These are phyloP conservation scores for Lasiommata megera DNA, from an alignment of 2,888 invertebrate species.

Conservation along the genomic window DNA sequence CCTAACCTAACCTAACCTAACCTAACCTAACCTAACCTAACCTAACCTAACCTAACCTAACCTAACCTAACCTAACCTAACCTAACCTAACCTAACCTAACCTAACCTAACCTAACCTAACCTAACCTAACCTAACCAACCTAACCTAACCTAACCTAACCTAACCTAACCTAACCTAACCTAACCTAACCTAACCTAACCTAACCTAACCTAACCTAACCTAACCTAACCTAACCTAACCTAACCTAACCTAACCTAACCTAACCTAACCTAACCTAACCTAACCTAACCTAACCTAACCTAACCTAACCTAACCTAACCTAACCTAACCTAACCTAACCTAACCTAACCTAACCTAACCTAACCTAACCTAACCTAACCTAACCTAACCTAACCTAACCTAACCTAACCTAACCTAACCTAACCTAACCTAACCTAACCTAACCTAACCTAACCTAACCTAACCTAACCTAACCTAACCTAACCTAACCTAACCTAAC, in stretches of 20 bases:
- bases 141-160: constrained; percentile 24
- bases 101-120: constrained; percentile 31
- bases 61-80: constrained; percentile 27
- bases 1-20: constrained; percentile 30
- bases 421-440: constrained; percentile 24
- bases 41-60: constrained; percentile 27
- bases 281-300: constrained; percentile 28
- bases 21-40: constrained; percentile 21
- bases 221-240: constrained; percentile 27
- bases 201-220: constrained; percentile 35
- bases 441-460: constrained; percentile 21
- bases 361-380: constrained; percentile 33
- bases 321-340: constrained; percentile 32
- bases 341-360: constrained; percentile 33
- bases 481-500: constrained; percentile 10
- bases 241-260: constrained; percentile 24
- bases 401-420: constrained; percentile 31
- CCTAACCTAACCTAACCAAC: constrained; percentile 30
- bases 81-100: constrained; percentile 26
- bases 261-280: constrained; percentile 28
- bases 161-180: constrained; percentile 24
- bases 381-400: constrained; percentile 33
- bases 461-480: constrained; percentile 10
- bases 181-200: constrained; percentile 34
- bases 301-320: constrained; percentile 32